Evolutionary conservation across 2,888 invertebrate genomes (phyloP).

Genomic region (Trichogramma evanescens): DNA sequence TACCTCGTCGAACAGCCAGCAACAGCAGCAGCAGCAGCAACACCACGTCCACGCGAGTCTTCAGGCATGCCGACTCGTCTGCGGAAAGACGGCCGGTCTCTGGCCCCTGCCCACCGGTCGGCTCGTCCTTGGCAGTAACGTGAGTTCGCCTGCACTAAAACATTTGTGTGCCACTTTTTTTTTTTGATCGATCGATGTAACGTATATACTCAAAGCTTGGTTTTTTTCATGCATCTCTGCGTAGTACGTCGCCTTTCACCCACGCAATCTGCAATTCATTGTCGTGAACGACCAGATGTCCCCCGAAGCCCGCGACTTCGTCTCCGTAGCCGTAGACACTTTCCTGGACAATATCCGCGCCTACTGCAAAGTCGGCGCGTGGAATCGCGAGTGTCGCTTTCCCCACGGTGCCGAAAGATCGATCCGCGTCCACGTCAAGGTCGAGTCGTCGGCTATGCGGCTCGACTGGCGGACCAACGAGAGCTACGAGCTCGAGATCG

Average conservation of each 20-base stretch:
- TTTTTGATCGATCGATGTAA: not conserved
- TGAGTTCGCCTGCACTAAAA: slow-evolving; percentile 20
- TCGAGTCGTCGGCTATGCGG: slow-evolving; percentile 48
- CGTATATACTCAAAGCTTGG: no score
- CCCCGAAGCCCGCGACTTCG: slow-evolving; percentile 47
- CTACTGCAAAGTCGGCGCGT: slow-evolving; percentile 48
- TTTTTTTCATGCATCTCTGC: no score
- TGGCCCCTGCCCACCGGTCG: slow-evolving; percentile 35
- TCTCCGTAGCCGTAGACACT: slow-evolving; percentile 53
- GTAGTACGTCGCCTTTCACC: slow-evolving; percentile 12
- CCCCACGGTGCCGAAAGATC: slow-evolving; percentile 46
- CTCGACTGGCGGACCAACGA: slow-evolving; percentile 66
- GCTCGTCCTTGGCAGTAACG: slow-evolving; percentile 24
- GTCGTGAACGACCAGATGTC: slow-evolving; percentile 21
- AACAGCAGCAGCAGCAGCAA: not conserved
- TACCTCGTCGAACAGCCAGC: not conserved
- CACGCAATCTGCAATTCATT: slow-evolving; percentile 10
- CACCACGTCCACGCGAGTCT: slow-evolving; percentile 25
- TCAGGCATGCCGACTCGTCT: slow-evolving; percentile 33
- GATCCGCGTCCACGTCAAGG: slow-evolving; percentile 54
- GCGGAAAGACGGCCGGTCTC: slow-evolving; percentile 29
- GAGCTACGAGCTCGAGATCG: slow-evolving; percentile 57
- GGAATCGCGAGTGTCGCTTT: no score
- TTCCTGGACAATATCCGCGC: slow-evolving; percentile 54
- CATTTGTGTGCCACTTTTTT: not conserved